These are phyloP conservation scores for Melanchra persicariae DNA, from an alignment of 2,888 invertebrate species.

Conservation along the genomic window DNA sequence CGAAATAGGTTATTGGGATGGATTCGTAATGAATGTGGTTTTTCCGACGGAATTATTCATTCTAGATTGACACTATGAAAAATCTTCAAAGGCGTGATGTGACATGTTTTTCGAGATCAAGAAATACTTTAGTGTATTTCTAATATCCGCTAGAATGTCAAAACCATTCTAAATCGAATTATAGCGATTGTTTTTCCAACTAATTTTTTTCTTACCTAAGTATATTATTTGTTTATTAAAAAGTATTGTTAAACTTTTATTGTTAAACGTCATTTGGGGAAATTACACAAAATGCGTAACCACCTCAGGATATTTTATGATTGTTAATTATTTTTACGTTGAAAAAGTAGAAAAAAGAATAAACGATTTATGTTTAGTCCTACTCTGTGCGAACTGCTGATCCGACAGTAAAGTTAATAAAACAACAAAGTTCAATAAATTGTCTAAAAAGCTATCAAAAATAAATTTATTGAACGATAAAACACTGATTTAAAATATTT, in stretches of 20 bases:
- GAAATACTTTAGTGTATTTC: conserved; percentile 23
- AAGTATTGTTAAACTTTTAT: no score
- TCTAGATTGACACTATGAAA: conserved; percentile 27
- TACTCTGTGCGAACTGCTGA: background rate
- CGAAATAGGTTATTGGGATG: conserved; percentile 59
- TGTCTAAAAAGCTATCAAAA: conserved; percentile 18
- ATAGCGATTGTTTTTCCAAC: background rate
- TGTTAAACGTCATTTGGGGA: no score
- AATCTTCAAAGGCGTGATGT: conserved; percentile 36
- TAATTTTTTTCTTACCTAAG: background rate
- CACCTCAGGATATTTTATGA: no score
- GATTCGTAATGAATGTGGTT: conserved; percentile 41
- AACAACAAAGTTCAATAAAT: conserved; percentile 16
- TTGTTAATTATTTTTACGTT: background rate
- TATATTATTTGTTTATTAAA: background rate
- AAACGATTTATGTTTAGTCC: background rate
- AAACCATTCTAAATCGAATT: conserved; percentile 22
- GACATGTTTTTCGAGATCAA: conserved; percentile 38
- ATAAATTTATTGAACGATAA: conserved; percentile 27
- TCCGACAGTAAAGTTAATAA: background rate
- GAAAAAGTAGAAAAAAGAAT: background rate
- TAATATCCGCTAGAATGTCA: conserved; percentile 28
- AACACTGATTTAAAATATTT: conserved; percentile 38
- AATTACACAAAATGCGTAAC: no score
- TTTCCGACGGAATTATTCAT: conserved; percentile 38